Percentiles rank a stretch among this genome's conserved stretches.
phyloP scores from a whole-genome alignment of 2,113 vertebrate species.

The Scolopax mira region DNA sequence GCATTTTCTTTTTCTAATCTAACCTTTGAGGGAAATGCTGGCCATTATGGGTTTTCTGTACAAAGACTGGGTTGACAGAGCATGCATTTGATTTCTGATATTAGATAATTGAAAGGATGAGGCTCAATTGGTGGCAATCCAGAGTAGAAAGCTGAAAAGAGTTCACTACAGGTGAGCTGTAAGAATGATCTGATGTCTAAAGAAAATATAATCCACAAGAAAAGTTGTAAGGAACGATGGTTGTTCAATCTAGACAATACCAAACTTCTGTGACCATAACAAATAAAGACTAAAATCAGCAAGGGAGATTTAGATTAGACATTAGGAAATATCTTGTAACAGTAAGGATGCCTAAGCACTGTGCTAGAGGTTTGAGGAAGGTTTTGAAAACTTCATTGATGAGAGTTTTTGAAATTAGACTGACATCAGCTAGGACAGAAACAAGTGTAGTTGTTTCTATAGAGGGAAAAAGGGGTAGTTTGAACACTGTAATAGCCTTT shows the following conservation, averaged over 20 bases:
- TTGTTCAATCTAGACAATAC: not conserved
- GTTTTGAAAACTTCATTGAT: not conserved
- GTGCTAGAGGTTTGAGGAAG: not conserved
- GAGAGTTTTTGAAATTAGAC: not conserved
- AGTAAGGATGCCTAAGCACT: not conserved
- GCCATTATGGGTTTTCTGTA: not conserved
- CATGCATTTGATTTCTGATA: slow-evolving; percentile 3
- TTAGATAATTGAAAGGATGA: slow-evolving; percentile 19
- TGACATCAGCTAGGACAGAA: not conserved
- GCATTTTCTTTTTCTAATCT: not conserved
- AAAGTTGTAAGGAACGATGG: not conserved
- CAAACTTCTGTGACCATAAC: not conserved
- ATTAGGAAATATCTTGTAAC: not conserved
- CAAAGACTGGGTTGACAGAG: not conserved
- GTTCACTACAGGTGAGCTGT: not conserved
- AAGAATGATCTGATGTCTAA: not conserved
- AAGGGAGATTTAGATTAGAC: not conserved
- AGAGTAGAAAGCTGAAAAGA: not conserved
- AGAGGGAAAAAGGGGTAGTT: not conserved
- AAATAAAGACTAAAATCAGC: slow-evolving; percentile 21
- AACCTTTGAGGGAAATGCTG: not conserved
- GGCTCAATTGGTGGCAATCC: not conserved
- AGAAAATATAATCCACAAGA: not conserved
- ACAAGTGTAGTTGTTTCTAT: not conserved
- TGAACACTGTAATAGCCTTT: not conserved